Conservation (phyloP, 2,113 vertebrate genomes). For the Hippolais icterina region DNA sequence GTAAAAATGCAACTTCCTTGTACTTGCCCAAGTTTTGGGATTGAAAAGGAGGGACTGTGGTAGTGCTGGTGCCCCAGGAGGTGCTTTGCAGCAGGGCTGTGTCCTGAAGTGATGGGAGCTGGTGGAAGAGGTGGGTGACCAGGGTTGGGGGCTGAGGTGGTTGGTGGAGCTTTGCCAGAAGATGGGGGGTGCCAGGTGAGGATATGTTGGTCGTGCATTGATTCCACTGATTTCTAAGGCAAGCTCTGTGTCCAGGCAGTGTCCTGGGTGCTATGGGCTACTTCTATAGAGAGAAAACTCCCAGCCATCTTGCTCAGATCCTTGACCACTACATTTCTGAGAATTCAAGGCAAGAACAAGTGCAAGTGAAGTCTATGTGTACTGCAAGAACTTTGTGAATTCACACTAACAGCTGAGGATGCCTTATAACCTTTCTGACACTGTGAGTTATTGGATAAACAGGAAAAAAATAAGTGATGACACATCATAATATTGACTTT, state of each 20-base stretch:
- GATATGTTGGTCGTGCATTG: rapidly evolving
- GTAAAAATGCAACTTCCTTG: rapidly evolving
- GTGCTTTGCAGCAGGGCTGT: neutral
- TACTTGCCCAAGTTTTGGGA: neutral
- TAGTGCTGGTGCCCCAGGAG: neutral
- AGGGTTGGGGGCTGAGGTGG: neutral
- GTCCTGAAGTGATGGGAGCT: neutral
- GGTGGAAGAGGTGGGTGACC: neutral
- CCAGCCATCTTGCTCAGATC: neutral
- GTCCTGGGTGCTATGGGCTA: neutral
- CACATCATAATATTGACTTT: neutral
- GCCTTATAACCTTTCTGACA: neutral
- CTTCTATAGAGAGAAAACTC: neutral
- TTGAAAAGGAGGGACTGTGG: neutral
- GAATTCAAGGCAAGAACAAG: neutral
- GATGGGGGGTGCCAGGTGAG: neutral
- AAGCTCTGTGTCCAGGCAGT: neutral
- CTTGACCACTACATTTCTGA: neutral
- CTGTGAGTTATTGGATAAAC: neutral
- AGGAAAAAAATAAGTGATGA: constrained; percentile 5
- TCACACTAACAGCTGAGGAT: neutral
- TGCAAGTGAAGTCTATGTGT: neutral
- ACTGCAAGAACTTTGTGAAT: neutral
- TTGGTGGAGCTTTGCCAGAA: neutral
- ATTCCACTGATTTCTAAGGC: neutral